phyloP scores from a whole-genome alignment of 1,140 invertebrate genomes.

The Lamellibrachia luymesi region DNA sequence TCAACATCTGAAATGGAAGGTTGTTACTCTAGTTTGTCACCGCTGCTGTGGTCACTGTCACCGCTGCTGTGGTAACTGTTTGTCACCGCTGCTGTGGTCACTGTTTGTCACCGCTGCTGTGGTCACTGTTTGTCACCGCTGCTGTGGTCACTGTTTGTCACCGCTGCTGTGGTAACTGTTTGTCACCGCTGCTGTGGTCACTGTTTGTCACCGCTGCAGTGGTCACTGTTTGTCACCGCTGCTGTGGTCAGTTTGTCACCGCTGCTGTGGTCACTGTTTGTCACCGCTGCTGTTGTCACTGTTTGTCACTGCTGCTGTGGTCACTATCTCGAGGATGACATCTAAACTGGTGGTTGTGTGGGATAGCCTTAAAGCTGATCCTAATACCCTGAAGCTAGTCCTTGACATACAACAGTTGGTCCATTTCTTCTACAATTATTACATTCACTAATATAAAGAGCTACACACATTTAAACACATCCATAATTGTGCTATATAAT shows the following conservation, averaged over 20 bases:
- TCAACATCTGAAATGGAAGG: background rate
- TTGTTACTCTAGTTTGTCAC: background rate
- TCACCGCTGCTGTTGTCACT: background rate
- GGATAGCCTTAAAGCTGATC: background rate
- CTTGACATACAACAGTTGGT: background rate
- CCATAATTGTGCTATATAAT: background rate
- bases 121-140: background rate
- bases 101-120: background rate
- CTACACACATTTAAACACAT: background rate
- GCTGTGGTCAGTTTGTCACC: background rate
- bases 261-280: background rate
- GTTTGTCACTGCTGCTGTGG: background rate
- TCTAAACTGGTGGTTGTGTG: background rate
- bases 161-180: background rate
- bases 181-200: background rate
- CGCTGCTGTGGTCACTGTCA: background rate
- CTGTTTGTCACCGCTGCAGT: background rate
- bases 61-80: background rate
- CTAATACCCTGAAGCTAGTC: background rate
- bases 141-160: background rate
- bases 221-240: background rate
- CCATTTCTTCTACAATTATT: background rate
- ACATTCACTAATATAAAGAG: background rate
- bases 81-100: background rate
- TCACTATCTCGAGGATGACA: background rate